Conservation (phyloP, 1,140 invertebrate genomes). For the Drosophila saltans region DNA sequence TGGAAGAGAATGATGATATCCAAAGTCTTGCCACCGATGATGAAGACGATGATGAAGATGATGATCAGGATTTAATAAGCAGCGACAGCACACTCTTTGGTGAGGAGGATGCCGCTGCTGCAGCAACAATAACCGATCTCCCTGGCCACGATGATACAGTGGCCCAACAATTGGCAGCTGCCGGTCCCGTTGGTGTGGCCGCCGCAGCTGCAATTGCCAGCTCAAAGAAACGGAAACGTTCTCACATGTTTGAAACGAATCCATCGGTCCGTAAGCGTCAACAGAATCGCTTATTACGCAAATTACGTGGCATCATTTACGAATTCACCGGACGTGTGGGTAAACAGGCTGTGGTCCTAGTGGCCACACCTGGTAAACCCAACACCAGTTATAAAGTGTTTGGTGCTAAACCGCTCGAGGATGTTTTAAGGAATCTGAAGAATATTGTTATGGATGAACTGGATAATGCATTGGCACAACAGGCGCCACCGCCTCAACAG, state of each 20-base stretch:
- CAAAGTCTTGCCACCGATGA: conserved; percentile 88
- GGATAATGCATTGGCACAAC: conserved; percentile 95
- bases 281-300: conserved; percentile 95
- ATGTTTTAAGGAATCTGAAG: conserved; percentile 95
- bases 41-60: conserved; percentile 88
- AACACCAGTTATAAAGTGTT: conserved; percentile 98
- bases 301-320: conserved; percentile 97
- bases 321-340: conserved; percentile 98
- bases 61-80: conserved; percentile 84
- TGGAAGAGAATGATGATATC: conserved; percentile 84
- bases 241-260: conserved; percentile 99
- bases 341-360: conserved; percentile 98
- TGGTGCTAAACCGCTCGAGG: conserved; percentile 97
- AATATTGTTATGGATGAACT: conserved; percentile 97
- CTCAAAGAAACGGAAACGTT: conserved; percentile 96
- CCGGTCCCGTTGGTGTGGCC: conserved; percentile 97
- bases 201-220: conserved; percentile 98
- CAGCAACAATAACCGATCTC: conserved; percentile 85
- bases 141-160: conserved; percentile 94
- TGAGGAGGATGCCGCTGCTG: conserved; percentile 84
- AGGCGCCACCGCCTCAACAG: conserved; percentile 95
- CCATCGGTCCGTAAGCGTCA: conserved; percentile 97
- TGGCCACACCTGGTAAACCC: conserved; percentile 97
- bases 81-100: conserved; percentile 89
- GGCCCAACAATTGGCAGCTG: conserved; percentile 96